Percentiles rank a stretch among this genome's conserved stretches.
Conservation (phyloP, 30 jellyfish, hydroid and myxozoan species). For the Cassiopea andromeda region DNA sequence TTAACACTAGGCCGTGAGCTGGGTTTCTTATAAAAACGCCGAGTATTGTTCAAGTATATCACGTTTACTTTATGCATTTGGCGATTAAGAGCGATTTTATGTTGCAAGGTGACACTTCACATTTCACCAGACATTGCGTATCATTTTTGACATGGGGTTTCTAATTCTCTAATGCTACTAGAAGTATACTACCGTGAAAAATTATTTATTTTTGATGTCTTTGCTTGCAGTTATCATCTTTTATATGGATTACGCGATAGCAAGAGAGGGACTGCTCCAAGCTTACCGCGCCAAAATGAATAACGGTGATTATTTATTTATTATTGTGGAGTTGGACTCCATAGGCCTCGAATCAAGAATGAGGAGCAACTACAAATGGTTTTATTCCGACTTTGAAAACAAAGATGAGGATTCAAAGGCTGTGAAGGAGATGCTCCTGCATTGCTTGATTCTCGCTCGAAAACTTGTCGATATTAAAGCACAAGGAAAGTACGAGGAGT, state of each 20-base stretch:
- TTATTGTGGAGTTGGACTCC: conserved; percentile 41
- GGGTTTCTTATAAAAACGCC: neutral
- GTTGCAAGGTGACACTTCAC: too few relatives aligned
- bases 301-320: conserved; percentile 56
- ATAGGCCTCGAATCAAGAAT: neutral
- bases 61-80: neutral
- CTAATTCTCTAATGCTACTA: too few relatives aligned
- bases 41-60: neutral
- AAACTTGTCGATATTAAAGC: neutral
- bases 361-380: conserved; percentile 53
- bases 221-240: conserved; percentile 58
- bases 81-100: too few relatives aligned
- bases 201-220: neutral
- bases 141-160: too few relatives aligned
- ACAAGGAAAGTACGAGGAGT: conserved; percentile 1
- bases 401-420: neutral
- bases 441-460: neutral
- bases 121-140: too few relatives aligned
- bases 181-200: too few relatives aligned
- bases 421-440: conserved; percentile 4
- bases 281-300: conserved; percentile 58
- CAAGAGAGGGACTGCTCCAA: conserved; percentile 55
- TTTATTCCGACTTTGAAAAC: neutral
- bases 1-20: neutral
- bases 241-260: conserved; percentile 36